Evolutionary conservation across 1,140 invertebrate species (phyloP).

Genomic region (Polypedilum pembai): DNA sequence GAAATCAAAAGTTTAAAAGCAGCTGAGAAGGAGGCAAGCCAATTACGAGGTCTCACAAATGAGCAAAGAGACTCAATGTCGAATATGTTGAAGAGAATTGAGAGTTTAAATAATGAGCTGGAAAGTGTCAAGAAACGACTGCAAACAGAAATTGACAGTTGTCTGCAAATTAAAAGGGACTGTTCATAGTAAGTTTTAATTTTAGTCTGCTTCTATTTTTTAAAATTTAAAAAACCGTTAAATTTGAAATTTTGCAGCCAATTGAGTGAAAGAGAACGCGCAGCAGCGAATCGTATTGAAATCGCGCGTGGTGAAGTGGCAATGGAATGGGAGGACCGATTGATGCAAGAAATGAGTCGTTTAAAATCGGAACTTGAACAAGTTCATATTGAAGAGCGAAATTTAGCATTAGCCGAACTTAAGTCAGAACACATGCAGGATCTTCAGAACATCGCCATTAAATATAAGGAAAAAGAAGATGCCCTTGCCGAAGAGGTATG

Average conservation of each 20-base stretch:
- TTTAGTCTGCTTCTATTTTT: neutral
- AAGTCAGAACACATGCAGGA: constrained; percentile 47
- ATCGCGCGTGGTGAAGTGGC: constrained; percentile 51
- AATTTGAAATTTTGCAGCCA: constrained; percentile 36
- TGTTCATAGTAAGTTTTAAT: constrained; percentile 40
- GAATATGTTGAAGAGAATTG: constrained; percentile 49
- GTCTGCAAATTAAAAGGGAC: constrained; percentile 43
- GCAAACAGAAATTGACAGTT: constrained; percentile 49
- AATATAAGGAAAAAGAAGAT: constrained; percentile 49
- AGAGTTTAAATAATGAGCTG: constrained; percentile 45
- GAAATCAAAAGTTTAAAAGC: constrained; percentile 49
- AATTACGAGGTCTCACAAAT: constrained; percentile 49
- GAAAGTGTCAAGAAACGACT: constrained; percentile 49
- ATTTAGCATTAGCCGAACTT: constrained; percentile 48
- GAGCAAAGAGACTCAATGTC: constrained; percentile 53
- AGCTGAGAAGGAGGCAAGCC: constrained; percentile 52
- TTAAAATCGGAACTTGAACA: constrained; percentile 53
- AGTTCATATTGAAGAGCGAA: constrained; percentile 53
- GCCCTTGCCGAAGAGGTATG: constrained; percentile 49
- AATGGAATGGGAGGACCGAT: constrained; percentile 49
- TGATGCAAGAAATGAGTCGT: constrained; percentile 48
- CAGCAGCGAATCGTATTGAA: constrained; percentile 48
- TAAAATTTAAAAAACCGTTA: neutral
- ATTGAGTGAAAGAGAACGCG: constrained; percentile 49
- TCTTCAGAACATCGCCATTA: constrained; percentile 45